These are phyloP conservation scores for Mesembrinibis cayennensis DNA, from an alignment of 2,113 vertebrate genomes.

Conservation along the genomic window DNA sequence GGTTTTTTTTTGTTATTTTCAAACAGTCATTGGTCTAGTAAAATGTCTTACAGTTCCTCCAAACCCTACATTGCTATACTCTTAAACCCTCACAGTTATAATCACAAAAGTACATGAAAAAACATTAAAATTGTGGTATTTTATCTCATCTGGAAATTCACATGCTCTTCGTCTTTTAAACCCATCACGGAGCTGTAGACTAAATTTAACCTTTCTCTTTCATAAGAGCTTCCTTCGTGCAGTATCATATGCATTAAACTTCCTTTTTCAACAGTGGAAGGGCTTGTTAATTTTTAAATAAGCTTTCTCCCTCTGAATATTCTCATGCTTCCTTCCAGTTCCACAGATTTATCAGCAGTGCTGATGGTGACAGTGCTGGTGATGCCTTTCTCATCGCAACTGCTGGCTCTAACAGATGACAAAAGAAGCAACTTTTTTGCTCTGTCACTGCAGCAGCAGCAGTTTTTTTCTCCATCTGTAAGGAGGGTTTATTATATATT, in stretches of 20 bases:
- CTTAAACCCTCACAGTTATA: not conserved
- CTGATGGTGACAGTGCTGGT: not conserved
- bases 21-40: not conserved
- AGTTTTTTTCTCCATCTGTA: not conserved
- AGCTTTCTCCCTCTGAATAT: not conserved
- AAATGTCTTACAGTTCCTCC: not conserved
- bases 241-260: not conserved
- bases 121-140: not conserved
- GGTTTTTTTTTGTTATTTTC: fast-evolving
- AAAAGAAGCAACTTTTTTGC: slow-evolving; percentile 26
- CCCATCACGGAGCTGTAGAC: not conserved
- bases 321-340: not conserved
- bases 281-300: slow-evolving; percentile 15
- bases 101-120: not conserved
- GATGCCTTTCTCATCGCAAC: not conserved
- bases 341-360: not conserved
- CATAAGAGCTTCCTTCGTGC: not conserved
- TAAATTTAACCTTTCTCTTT: not conserved
- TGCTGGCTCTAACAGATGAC: not conserved
- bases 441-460: not conserved
- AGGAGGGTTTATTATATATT: slow-evolving; percentile 52
- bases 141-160: not conserved
- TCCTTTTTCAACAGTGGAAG: not conserved
- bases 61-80: not conserved
- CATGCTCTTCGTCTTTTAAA: not conserved